Percentiles rank a stretch among this genome's conserved stretches.
Evolutionary conservation across 2,113 vertebrate species (phyloP).

Genomic region (Hippocampus guttulatus): DNA sequence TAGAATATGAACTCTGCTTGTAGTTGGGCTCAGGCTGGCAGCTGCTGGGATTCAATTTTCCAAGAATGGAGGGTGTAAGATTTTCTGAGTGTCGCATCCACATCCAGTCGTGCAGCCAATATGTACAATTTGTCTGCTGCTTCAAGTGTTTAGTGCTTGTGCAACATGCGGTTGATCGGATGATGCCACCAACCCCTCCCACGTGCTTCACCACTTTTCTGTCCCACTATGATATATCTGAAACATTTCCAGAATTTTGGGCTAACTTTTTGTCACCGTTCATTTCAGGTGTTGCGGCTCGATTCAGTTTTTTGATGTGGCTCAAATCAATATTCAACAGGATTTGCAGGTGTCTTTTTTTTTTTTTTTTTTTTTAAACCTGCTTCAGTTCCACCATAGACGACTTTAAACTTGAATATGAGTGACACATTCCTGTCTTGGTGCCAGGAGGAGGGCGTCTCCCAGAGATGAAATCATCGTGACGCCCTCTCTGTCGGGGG

Average conservation of each 20-base stretch:
- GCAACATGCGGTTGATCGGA: conserved; percentile 15
- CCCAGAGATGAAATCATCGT: conserved; percentile 80
- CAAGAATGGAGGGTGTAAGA: conserved; percentile 37
- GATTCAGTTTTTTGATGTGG: conserved; percentile 89
- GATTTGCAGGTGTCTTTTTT: conserved; percentile 75
- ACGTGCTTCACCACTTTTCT: neutral
- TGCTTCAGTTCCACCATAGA: neutral
- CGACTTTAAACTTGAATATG: neutral
- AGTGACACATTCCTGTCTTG: conserved; percentile 10
- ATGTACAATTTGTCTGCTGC: conserved; percentile 9
- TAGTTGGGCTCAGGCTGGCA: conserved; percentile 44
- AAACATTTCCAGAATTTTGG: neutral
- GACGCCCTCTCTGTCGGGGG: conserved; percentile 78
- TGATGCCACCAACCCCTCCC: neutral
- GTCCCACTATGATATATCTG: neutral
- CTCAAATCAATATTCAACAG: conserved; percentile 73
- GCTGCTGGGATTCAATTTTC: conserved; percentile 57
- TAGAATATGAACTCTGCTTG: conserved; percentile 5
- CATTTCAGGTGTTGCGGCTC: conserved; percentile 80
- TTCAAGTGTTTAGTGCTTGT: conserved; percentile 30
- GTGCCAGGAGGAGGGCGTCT: conserved; percentile 41
- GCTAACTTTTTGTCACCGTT: neutral
- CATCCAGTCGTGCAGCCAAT: conserved; percentile 11
- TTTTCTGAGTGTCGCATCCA: conserved; percentile 31
- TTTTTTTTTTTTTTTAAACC: neutral